phyloP scores from a whole-genome alignment of 2,888 invertebrate species.

The Trichacis sp. region DNA sequence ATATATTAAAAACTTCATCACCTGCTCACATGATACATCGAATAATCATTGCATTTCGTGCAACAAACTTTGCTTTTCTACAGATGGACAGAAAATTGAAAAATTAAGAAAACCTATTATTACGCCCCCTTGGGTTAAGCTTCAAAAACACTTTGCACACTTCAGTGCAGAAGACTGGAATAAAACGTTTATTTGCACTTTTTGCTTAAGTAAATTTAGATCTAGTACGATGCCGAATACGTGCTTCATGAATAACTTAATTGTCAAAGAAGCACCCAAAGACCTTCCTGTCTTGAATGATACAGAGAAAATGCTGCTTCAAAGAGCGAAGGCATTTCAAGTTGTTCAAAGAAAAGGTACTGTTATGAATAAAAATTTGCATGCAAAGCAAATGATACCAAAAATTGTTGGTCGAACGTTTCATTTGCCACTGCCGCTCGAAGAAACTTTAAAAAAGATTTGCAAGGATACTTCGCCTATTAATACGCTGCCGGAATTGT shows the following conservation, averaged over 20 bases:
- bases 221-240: slow-evolving; percentile 44
- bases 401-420: no score
- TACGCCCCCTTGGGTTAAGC: no score
- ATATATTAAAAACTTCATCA: no score
- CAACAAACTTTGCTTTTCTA: no score
- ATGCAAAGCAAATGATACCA: slow-evolving; percentile 48
- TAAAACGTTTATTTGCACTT: slow-evolving; percentile 23
- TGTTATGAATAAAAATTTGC: slow-evolving; percentile 46
- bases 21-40: no score
- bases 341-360: slow-evolving; percentile 47
- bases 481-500: slow-evolving; percentile 49
- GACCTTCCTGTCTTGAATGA: slow-evolving; percentile 46
- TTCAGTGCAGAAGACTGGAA: no score
- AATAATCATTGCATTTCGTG: no score
- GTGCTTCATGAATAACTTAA: slow-evolving; percentile 47
- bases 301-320: slow-evolving; percentile 47
- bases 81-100: no score
- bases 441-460: slow-evolving; percentile 56
- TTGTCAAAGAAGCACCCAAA: slow-evolving; percentile 24
- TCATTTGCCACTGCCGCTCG: slow-evolving; percentile 57
- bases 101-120: background rate
- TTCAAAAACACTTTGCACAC: no score
- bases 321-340: slow-evolving; percentile 36
- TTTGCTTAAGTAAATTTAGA: slow-evolving; percentile 41
- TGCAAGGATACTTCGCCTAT: slow-evolving; percentile 46